Base-by-base conservation (phyloP, 2,888 invertebrate species). In the Heliconius erato region DNA sequence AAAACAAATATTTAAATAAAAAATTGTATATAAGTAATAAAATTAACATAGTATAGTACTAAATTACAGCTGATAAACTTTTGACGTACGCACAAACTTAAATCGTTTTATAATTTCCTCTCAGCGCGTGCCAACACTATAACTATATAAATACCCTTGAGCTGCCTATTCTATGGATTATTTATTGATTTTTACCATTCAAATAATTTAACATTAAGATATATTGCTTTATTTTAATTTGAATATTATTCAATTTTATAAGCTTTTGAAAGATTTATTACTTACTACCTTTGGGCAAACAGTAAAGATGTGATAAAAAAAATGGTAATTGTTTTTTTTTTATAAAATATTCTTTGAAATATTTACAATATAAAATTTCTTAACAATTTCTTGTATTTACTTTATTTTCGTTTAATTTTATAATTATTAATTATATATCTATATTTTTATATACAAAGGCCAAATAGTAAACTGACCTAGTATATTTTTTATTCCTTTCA, bases 101-200 rank as follows among this genome's bases (percentile, higher is more conserved):
- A 71, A 44, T 59, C 23, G 79, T 67, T 72, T 49, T 35, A 49
- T 67, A 69, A 49, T 69, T 69, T 28, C 32, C 69, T 54, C 89
- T 88, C 89, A 87, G 88, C 87, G 89, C 91, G 88, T 88, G 91
- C 90, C 88, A 7, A 23, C 54, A 54, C 3, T 54, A 54, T 63
- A 11, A 3, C 63, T 63, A n/a, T 11, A 23, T 88, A 83, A 74
- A 71, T 35, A 87, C 86, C 92, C 92, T 91, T 93, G 92, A 90
- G 90, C 91, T 89, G 88, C 89, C 89, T 90, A 88, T 86, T 87
- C 88, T 86, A 87, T 88, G 87, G 87, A 91, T 90, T 89, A 89
- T 89, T 90, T 90, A 91, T 92, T 88, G 91, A 89, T 91, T 91
- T 92, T 91, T 88, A 89, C 89, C 87, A 91, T 91, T 91, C 86